phyloP scores from a whole-genome alignment of 2,888 invertebrate species.

The Micropterix aruncella region DNA sequence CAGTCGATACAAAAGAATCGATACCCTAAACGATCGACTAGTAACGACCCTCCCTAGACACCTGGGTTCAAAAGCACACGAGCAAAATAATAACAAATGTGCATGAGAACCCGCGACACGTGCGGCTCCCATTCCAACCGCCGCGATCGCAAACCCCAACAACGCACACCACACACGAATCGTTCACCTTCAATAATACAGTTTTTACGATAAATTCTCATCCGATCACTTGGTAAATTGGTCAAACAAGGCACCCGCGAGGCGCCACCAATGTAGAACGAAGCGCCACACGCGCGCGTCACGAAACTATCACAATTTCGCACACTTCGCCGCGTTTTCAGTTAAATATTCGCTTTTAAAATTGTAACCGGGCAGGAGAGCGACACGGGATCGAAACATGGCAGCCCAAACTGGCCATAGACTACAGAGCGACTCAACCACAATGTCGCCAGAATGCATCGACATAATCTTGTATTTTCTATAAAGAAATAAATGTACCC shows the following conservation, averaged over 20 bases:
- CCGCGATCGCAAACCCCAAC: too few relatives aligned
- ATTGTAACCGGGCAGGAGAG: slow-evolving; percentile 18
- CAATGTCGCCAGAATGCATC: too few relatives aligned
- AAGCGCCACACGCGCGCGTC: slow-evolving; percentile 34
- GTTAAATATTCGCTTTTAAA: neutral
- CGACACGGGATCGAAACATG: slow-evolving; percentile 44
- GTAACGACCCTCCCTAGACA: slow-evolving; percentile 19
- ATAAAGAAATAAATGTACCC: too few relatives aligned
- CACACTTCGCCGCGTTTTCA: neutral
- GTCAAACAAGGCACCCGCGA: too few relatives aligned
- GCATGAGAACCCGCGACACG: slow-evolving; percentile 41
- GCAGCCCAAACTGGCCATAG: slow-evolving; percentile 18
- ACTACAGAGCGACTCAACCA: neutral
- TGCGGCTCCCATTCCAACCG: too few relatives aligned
- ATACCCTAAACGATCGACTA: slow-evolving; percentile 22
- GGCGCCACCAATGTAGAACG: slow-evolving; percentile 38
- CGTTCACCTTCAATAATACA: too few relatives aligned
- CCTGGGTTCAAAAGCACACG: slow-evolving; percentile 45
- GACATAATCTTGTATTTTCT: too few relatives aligned
- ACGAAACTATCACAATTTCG: slow-evolving; percentile 20
- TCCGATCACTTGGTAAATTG: too few relatives aligned
- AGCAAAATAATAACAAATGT: slow-evolving; percentile 62
- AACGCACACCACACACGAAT: too few relatives aligned
- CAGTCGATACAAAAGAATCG: too few relatives aligned
- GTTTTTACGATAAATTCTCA: too few relatives aligned